A percentile compares a stretch with the other conserved stretches of the same genome.
phyloP scores from a whole-genome alignment of 2,888 invertebrate species.

The Arctia plantaginis region DNA sequence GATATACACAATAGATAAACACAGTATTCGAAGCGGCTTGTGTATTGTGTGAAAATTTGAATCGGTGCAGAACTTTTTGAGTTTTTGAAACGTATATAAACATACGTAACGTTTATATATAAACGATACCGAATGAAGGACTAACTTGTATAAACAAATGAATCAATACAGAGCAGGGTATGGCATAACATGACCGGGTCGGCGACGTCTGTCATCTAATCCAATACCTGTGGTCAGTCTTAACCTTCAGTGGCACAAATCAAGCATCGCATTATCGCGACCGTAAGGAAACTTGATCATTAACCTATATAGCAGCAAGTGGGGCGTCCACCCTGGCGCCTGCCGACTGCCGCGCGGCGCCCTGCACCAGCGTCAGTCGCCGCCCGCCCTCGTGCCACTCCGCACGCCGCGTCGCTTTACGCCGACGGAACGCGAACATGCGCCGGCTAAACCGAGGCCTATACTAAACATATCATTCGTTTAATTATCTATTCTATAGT shows the following conservation, averaged over 20 bases:
- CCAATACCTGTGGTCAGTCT: slow-evolving; percentile 35
- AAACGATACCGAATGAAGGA: neutral
- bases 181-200: neutral
- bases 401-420: slow-evolving; percentile 57
- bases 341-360: slow-evolving; percentile 35
- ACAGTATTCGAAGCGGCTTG: too few relatives aligned
- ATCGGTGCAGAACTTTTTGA: too few relatives aligned
- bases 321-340: slow-evolving; percentile 49
- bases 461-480: slow-evolving; percentile 78
- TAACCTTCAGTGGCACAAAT: slow-evolving; percentile 57
- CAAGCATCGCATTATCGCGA: slow-evolving; percentile 63
- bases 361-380: slow-evolving; percentile 66
- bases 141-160: neutral
- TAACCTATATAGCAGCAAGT: slow-evolving; percentile 68
- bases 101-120: neutral
- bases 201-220: neutral
- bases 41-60: too few relatives aligned
- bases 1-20: too few relatives aligned
- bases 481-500: slow-evolving; percentile 54
- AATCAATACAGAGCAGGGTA: neutral
- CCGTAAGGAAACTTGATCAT: slow-evolving; percentile 73
- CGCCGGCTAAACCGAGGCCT: slow-evolving; percentile 66
- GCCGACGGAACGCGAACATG: slow-evolving; percentile 39
- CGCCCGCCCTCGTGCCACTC: slow-evolving; percentile 73
- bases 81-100: neutral